phyloP scores from a whole-genome alignment of 2,113 vertebrate species.

The Rhinichthys klamathensis region DNA sequence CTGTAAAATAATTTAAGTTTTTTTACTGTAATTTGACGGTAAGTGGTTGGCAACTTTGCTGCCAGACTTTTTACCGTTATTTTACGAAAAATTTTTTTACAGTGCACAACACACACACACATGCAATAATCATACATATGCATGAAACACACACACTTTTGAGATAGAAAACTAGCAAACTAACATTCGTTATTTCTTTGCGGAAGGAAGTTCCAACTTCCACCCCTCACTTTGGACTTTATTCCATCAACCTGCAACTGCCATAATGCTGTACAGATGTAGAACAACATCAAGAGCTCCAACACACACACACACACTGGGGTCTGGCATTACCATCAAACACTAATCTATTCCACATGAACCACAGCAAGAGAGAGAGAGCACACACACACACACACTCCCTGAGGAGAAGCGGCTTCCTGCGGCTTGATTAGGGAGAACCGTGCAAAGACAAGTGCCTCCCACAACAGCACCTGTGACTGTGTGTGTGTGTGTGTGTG shows the following conservation, averaged over 20 bases:
- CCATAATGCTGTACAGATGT: slow-evolving; percentile 90
- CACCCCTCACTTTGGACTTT: slow-evolving; percentile 87
- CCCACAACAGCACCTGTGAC: slow-evolving; percentile 82
- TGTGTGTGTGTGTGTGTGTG: slow-evolving; percentile 66
- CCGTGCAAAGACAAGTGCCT: slow-evolving; percentile 89
- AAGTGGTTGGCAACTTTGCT: no score
- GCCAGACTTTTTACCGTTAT: no score
- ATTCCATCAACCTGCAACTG: slow-evolving; percentile 95
- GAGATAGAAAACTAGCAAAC: background rate
- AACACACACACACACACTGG: slow-evolving; percentile 54
- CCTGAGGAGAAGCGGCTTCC: slow-evolving; percentile 73
- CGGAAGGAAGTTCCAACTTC: slow-evolving; percentile 88
- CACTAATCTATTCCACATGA: slow-evolving; percentile 93
- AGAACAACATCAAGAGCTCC: slow-evolving; percentile 81
- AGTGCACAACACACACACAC: slow-evolving; percentile 34
- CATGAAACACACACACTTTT: background rate
- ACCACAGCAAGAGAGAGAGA: slow-evolving; percentile 53
- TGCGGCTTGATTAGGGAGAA: slow-evolving; percentile 86
- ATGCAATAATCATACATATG: slow-evolving; percentile 30
- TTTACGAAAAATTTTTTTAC: no score
- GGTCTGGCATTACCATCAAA: slow-evolving; percentile 84
- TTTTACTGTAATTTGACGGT: no score
- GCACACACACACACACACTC: slow-evolving; percentile 57
- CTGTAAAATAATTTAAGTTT: no score
- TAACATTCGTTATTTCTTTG: slow-evolving; percentile 46